phyloP scores from a whole-genome alignment of 2,888 invertebrate genomes.

The Leptopilina drosophilae region DNA sequence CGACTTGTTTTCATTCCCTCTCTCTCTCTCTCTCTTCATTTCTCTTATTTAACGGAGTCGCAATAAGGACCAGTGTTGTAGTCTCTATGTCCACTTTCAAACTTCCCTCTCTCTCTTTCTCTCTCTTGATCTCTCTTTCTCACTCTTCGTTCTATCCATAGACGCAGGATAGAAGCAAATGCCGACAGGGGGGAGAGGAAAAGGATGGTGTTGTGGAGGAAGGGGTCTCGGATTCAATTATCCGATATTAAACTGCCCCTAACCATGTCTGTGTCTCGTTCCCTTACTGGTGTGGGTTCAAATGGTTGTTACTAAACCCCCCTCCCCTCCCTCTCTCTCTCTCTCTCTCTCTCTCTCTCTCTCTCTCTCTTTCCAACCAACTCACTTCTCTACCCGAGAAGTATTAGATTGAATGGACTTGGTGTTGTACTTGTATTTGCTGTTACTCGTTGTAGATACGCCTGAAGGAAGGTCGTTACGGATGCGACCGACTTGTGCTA shows the following conservation, averaged over 20 bases:
- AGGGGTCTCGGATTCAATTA: constrained; percentile 75
- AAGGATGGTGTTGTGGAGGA: constrained; percentile 48
- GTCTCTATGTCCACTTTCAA: constrained; percentile 24
- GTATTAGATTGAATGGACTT: constrained; percentile 76
- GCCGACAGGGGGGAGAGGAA: constrained; percentile 56
- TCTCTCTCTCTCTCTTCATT: constrained; percentile 31
- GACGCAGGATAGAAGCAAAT: constrained; percentile 48
- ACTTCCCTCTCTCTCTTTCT: constrained; percentile 43
- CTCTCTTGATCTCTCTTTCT: constrained; percentile 50
- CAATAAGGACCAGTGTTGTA: constrained; percentile 64
- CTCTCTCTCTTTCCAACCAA: too few relatives aligned
- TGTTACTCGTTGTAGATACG: constrained; percentile 69
- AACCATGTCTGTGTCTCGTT: constrained; percentile 68
- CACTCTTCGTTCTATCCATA: constrained; percentile 48
- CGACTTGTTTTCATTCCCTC: constrained; percentile 56
- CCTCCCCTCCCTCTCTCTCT: constrained; percentile 24
- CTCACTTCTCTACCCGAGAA: constrained; percentile 62
- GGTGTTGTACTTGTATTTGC: constrained; percentile 75
- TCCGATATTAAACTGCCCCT: constrained; percentile 77
- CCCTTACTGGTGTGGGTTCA: constrained; percentile 67
- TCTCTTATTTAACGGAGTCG: constrained; percentile 63
- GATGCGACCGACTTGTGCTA: constrained; percentile 34
- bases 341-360: too few relatives aligned
- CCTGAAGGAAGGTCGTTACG: constrained; percentile 60
- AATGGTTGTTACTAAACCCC: constrained; percentile 69